A percentile compares a stretch with the other conserved stretches of the same genome.
These are phyloP conservation scores for Acrocephalus scirpaceus DNA, from an alignment of 2,797 vertebrate species.

Conservation along the genomic window DNA sequence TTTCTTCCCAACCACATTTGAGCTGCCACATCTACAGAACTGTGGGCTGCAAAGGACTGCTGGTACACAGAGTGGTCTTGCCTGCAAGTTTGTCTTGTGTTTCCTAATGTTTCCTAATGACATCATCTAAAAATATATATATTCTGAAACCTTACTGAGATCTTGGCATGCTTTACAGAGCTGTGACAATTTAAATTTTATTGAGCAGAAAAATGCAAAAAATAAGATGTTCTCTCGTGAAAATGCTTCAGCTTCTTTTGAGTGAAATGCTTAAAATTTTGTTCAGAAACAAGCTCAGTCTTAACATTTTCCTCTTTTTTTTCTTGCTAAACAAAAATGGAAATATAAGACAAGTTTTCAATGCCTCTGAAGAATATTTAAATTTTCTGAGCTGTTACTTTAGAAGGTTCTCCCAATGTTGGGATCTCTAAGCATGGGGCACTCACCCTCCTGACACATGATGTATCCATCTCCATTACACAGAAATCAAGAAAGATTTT, in stretches of 20 bases:
- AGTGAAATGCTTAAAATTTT: background rate
- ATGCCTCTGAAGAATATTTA: background rate
- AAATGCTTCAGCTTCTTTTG: background rate
- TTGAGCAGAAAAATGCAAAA: background rate
- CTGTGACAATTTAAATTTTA: background rate
- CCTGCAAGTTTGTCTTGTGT: background rate
- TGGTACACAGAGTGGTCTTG: background rate
- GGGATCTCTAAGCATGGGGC: accelerated
- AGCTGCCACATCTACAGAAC: background rate
- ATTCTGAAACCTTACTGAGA: background rate
- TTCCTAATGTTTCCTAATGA: background rate
- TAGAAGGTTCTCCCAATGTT: background rate
- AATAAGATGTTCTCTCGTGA: background rate
- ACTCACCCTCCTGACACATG: background rate
- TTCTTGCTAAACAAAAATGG: accelerated
- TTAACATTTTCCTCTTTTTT: background rate
- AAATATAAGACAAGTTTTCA: background rate
- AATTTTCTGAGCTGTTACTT: background rate
- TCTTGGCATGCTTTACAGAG: accelerated
- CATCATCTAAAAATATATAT: background rate
- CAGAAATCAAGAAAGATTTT: background rate
- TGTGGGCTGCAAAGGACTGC: background rate
- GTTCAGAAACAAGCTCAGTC: background rate
- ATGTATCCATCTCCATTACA: background rate
- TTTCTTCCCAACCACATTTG: background rate